Evolutionary conservation across 2,113 vertebrate genomes (phyloP), one percentile per base, ranked within the genome.

Genomic region (Spea bombifrons): DNA sequence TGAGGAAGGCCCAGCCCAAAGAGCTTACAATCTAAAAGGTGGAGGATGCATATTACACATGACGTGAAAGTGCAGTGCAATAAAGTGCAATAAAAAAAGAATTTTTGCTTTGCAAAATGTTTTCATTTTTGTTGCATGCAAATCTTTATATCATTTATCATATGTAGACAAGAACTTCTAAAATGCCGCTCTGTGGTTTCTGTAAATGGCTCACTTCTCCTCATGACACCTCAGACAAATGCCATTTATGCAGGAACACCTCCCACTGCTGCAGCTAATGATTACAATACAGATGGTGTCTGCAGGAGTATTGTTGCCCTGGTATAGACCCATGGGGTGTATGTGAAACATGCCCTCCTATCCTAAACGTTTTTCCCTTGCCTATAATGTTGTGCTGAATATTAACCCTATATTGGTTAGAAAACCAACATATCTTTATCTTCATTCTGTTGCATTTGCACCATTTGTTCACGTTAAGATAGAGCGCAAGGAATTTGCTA

Each of bases 241-340:
- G 84, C 66, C 79, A 69, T 71, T 49, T 83, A 64, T 85, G 4
- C 2, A 71, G 82, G 81, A 46, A 81, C 78, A 81, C 84, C 83
- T 87, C 87, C 88, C 84, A 84, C 84, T 15, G 86, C 85, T 87
- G 82, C 0, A 4, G 86, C 84, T 86, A 87, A 88, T 85, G 86
- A 89, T 87, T 83, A 84, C 87, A 84, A 84, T 86, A 84, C 85
- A 88, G 84, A 87, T 75, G 83, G 75, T 83, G 77, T 85, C 84
- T 86, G 82, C 82, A 52, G 80, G 87, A 86, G 83, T 81, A 79
- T 84, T 84, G 82, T 78, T 76, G 86, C 83, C 83, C 81, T 84
- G 82, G 84, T 87, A 83, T 73, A 79, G 45, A 57, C 70, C 77
- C 67, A 45, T 73, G 50, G 71, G 70, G 16, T 63, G 55, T 49